These are phyloP conservation scores for Brachionus calyciflorus DNA, from an alignment of 1,140 invertebrate genomes.

Conservation along the genomic window DNA sequence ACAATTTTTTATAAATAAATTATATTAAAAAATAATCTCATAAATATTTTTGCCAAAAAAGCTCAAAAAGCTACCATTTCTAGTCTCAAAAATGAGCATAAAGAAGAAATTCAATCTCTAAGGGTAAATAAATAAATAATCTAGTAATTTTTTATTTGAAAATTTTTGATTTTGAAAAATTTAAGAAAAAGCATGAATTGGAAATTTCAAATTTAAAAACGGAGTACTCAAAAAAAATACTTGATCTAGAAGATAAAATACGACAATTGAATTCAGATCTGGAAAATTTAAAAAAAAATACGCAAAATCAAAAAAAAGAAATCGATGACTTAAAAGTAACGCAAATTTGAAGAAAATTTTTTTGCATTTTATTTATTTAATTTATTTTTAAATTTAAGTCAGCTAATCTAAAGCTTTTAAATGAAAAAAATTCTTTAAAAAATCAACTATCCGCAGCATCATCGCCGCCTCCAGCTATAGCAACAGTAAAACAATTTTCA, in stretches of 20 bases:
- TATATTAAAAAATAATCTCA: too few relatives aligned
- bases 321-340: slow-evolving; percentile 34
- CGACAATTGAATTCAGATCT: slow-evolving; percentile 16
- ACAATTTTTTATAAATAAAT: too few relatives aligned
- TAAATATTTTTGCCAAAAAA: too few relatives aligned
- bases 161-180: background rate
- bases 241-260: slow-evolving; percentile 13
- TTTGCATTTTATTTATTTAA: background rate
- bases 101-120: slow-evolving; percentile 7
- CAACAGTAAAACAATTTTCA: background rate
- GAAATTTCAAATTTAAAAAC: slow-evolving; percentile 1
- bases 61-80: background rate
- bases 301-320: background rate
- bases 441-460: background rate
- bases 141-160: background rate
- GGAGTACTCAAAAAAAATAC: background rate
- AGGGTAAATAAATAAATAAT: background rate
- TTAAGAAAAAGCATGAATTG: slow-evolving; percentile 14
- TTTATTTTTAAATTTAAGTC: background rate
- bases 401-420: background rate
- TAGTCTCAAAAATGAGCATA: background rate
- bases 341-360: background rate
- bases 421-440: background rate
- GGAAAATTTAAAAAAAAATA: background rate
- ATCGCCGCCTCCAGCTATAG: background rate